phyloP scores from a whole-genome alignment of 2,888 invertebrate genomes.

The Dorcus hopei region DNA sequence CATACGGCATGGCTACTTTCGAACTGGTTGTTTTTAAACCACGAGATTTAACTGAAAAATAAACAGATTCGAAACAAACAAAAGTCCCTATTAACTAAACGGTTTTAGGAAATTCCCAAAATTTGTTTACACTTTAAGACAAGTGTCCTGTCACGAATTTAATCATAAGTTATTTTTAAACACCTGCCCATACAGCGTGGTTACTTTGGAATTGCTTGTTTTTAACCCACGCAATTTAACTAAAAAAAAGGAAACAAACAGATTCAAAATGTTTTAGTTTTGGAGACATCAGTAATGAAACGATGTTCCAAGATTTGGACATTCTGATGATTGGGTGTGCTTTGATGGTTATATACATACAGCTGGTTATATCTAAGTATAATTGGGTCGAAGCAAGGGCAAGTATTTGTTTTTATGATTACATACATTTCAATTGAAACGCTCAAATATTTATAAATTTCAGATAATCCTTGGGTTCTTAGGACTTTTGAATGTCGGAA shows the following conservation, averaged over 20 bases:
- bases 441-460: constrained; percentile 4
- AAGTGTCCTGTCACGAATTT: too few relatives aligned
- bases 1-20: too few relatives aligned
- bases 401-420: constrained; percentile 33
- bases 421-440: not conserved
- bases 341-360: constrained; percentile 73
- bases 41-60: too few relatives aligned
- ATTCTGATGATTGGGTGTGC: constrained; percentile 65
- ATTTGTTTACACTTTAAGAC: too few relatives aligned
- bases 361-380: constrained; percentile 68
- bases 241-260: not conserved
- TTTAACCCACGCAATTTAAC: too few relatives aligned
- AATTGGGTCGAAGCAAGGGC: constrained; percentile 73
- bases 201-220: too few relatives aligned
- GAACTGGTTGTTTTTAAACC: too few relatives aligned
- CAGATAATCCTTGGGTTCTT: constrained; percentile 64
- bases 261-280: constrained; percentile 52
- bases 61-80: too few relatives aligned
- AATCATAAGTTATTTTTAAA: too few relatives aligned
- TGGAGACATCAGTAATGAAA: constrained; percentile 68
- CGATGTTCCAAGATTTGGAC: constrained; percentile 71
- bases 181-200: too few relatives aligned
- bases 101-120: too few relatives aligned
- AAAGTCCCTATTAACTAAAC: too few relatives aligned
- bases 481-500: constrained; percentile 68